These are phyloP conservation scores for Geodia barretti DNA, from an alignment of 37 sponge, comb jelly and placozoan genomes.

Conservation along the genomic window DNA sequence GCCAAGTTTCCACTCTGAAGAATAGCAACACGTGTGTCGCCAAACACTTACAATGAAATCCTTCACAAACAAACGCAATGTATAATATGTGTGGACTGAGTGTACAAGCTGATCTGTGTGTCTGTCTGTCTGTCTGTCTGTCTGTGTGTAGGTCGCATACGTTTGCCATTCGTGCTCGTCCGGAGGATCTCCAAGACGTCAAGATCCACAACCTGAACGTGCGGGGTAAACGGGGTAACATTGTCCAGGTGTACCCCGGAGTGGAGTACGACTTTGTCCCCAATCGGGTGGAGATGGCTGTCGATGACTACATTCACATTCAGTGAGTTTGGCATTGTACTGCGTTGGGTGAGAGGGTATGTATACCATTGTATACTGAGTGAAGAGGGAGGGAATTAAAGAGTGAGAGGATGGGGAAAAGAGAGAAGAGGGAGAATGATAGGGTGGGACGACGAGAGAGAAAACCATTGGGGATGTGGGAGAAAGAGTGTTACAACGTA, in stretches of 20 bases:
- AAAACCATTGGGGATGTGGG: neutral
- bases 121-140: neutral
- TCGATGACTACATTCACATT: slow-evolving; percentile 79
- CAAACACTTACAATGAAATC: no score
- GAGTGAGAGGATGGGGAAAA: neutral
- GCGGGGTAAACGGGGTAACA: slow-evolving; percentile 97
- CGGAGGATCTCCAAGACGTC: slow-evolving; percentile 36
- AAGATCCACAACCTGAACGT: slow-evolving; percentile 94
- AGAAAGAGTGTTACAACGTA: neutral
- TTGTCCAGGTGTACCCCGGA: slow-evolving; percentile 96
- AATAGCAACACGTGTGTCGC: no score
- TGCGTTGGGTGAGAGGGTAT: neutral
- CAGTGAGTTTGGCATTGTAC: slow-evolving; percentile 66
- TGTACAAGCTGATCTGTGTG: neutral
- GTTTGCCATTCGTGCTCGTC: slow-evolving; percentile 72
- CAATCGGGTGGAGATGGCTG: slow-evolving; percentile 46
- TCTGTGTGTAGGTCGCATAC: slow-evolving; percentile 71
- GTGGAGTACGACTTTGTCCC: slow-evolving; percentile 99
- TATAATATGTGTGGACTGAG: neutral
- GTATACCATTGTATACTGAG: no score
- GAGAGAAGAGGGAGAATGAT: no score
- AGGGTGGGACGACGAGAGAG: neutral
- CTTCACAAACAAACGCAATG: no score
- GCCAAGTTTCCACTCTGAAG: no score
- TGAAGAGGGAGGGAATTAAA: neutral